Evolutionary conservation across 2,113 vertebrate species (phyloP).

Genomic region (Danionella cerebrum): DNA sequence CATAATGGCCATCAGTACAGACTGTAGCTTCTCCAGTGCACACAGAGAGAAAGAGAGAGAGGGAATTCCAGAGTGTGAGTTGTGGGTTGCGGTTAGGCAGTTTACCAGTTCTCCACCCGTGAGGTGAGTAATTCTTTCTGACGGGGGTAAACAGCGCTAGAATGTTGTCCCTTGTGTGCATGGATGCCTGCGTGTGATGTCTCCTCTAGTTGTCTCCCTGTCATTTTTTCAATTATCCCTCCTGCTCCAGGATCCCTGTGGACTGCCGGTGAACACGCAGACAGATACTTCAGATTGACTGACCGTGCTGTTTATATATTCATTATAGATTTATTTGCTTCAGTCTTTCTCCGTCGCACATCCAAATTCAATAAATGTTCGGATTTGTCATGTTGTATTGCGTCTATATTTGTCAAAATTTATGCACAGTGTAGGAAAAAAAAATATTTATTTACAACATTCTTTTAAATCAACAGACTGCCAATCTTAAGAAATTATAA

Average conservation of each 20-base stretch:
- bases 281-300: slow-evolving; percentile 64
- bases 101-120: slow-evolving; percentile 35
- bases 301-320: slow-evolving; percentile 66
- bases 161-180: slow-evolving; percentile 52
- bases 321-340: slow-evolving; percentile 58
- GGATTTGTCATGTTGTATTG: not conserved
- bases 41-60: not conserved
- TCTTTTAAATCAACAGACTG: no score
- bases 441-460: no score
- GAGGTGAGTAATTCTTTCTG: slow-evolving; percentile 66
- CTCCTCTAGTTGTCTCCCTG: slow-evolving; percentile 56
- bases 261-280: slow-evolving; percentile 49
- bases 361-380: not conserved
- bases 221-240: slow-evolving; percentile 74
- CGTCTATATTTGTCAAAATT: not conserved
- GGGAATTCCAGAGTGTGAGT: slow-evolving; percentile 28
- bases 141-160: slow-evolving; percentile 71
- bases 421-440: no score
- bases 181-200: slow-evolving; percentile 29
- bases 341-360: slow-evolving; percentile 23
- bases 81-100: slow-evolving; percentile 35
- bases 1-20: slow-evolving; percentile 35
- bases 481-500: no score
- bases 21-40: slow-evolving; percentile 19
- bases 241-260: slow-evolving; percentile 40